Percentiles rank a stretch among this genome's conserved stretches.
These are phyloP conservation scores for Synanthedon formicaeformis DNA, from an alignment of 2,888 invertebrate species.

Conservation along the genomic window DNA sequence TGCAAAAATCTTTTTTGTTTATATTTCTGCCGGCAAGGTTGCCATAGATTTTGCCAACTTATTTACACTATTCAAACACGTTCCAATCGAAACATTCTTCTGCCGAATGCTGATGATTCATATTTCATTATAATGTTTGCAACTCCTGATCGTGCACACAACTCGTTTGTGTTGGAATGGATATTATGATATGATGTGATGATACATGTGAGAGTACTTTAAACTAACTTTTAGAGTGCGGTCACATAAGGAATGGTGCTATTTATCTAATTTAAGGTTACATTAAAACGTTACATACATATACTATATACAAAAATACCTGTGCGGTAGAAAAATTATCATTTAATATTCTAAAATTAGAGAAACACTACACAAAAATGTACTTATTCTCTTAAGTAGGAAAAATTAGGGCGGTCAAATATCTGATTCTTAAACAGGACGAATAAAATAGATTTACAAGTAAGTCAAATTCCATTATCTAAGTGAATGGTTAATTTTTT, in stretches of 20 bases:
- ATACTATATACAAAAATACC: background rate
- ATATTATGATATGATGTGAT: no score
- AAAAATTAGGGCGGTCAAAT: no score
- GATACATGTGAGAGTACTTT: slow-evolving; percentile 41
- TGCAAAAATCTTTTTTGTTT: no score
- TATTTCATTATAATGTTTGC: background rate
- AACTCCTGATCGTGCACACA: background rate
- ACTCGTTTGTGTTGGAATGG: no score
- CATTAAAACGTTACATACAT: slow-evolving; percentile 6
- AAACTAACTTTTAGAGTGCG: slow-evolving; percentile 33
- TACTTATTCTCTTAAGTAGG: background rate
- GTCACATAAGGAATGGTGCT: slow-evolving; percentile 57
- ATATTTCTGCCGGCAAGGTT: no score
- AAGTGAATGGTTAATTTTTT: slow-evolving; percentile 53
- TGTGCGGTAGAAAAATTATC: background rate
- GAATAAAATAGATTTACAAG: background rate
- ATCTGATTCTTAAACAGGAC: no score
- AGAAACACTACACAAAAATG: background rate
- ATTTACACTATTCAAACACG: background rate
- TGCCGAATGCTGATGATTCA: background rate
- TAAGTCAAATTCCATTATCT: slow-evolving; percentile 67
- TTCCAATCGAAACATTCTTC: background rate
- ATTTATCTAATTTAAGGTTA: slow-evolving; percentile 26
- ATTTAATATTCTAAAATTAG: background rate
- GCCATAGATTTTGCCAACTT: background rate